These are phyloP conservation scores for Lonchura striata DNA, from an alignment of 2,113 vertebrate genomes.

Conservation along the genomic window DNA sequence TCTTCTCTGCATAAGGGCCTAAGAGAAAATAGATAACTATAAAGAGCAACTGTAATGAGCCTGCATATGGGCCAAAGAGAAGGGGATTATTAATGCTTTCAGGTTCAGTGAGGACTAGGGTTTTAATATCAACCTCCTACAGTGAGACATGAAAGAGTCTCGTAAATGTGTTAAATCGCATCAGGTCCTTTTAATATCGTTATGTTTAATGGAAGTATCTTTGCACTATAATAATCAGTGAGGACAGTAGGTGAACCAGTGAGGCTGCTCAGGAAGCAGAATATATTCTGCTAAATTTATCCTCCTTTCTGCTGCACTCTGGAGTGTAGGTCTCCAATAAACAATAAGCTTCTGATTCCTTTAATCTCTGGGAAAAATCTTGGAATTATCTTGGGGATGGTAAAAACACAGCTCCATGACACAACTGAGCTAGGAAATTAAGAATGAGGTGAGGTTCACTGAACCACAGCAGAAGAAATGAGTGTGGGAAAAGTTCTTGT, in stretches of 20 bases:
- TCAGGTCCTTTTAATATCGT: slow-evolving; percentile 66
- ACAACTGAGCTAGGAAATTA: neutral
- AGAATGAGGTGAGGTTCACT: neutral
- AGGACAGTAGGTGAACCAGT: slow-evolving; percentile 42
- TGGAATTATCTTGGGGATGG: neutral
- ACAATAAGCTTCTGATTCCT: neutral
- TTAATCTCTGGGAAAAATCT: slow-evolving; percentile 47
- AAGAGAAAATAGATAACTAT: slow-evolving; percentile 60
- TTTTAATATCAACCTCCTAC: slow-evolving; percentile 54
- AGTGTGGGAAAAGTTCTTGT: neutral
- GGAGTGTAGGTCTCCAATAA: neutral
- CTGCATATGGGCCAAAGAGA: slow-evolving; percentile 60
- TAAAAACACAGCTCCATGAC: neutral
- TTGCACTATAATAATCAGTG: slow-evolving; percentile 26
- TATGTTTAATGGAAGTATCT: slow-evolving; percentile 56
- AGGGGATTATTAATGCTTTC: slow-evolving; percentile 63
- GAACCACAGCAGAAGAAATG: neutral
- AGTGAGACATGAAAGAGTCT: slow-evolving; percentile 58
- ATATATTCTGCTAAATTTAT: neutral
- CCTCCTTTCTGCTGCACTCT: neutral
- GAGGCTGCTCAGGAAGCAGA: slow-evolving; percentile 26
- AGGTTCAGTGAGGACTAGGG: slow-evolving; percentile 49
- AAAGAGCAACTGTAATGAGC: slow-evolving; percentile 60
- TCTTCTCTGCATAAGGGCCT: slow-evolving; percentile 51
- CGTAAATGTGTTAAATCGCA: slow-evolving; percentile 63